phyloP scores from a whole-genome alignment of 2,888 invertebrate species.

The Argyresthia goedartella region DNA sequence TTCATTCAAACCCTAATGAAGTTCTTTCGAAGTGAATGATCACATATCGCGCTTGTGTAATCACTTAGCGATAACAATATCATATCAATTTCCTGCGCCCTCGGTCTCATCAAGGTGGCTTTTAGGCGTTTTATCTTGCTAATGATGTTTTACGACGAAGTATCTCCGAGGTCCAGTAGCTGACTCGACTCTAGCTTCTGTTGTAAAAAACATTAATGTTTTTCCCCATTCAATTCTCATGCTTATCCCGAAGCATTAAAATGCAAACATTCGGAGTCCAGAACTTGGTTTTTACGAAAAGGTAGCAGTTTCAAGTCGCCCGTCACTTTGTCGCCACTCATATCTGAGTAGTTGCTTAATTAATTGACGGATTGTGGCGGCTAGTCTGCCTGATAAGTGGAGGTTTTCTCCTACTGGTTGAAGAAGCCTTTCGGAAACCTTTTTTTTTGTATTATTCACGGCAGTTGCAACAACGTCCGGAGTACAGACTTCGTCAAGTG shows the following conservation, averaged over 20 bases:
- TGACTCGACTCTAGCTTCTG: conserved; percentile 18
- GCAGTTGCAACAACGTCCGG: background rate
- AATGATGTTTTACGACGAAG: conserved; percentile 61
- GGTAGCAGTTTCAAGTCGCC: conserved; percentile 34
- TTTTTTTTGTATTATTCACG: background rate
- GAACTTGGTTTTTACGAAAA: conserved; percentile 14
- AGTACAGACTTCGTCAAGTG: background rate
- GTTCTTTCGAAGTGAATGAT: conserved; percentile 3
- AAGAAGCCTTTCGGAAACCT: background rate
- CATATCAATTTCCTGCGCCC: conserved; percentile 31
- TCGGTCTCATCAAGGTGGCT: conserved; percentile 38
- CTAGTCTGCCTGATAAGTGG: conserved; percentile 14
- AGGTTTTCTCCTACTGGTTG: background rate
- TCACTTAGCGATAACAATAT: conserved; percentile 2
- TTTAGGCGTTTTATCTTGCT: conserved; percentile 62
- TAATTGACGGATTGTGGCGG: conserved; percentile 61
- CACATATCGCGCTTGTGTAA: conserved; percentile 14
- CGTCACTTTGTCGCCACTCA: conserved; percentile 51
- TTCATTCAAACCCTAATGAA: conserved; percentile 1
- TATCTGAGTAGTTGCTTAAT: conserved; percentile 51
- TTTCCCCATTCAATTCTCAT: conserved; percentile 8
- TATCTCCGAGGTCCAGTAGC: conserved; percentile 54
- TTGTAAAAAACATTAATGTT: background rate
- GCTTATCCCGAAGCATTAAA: conserved; percentile 23
- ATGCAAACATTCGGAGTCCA: conserved; percentile 16